phyloP scores from a whole-genome alignment of 1,140 invertebrate species.

The Meloidogyne chitwoodi region DNA sequence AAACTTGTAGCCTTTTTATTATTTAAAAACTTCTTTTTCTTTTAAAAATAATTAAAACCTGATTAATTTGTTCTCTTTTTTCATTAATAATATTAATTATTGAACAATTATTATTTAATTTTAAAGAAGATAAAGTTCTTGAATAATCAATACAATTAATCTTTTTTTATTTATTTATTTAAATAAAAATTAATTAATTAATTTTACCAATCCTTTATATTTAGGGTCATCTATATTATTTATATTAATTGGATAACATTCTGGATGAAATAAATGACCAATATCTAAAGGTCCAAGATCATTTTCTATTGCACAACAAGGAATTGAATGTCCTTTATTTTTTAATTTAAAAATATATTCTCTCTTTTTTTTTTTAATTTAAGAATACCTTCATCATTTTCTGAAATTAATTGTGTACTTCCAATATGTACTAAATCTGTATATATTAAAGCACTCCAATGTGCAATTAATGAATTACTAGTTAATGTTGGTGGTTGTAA shows the following conservation, averaged over 20 bases:
- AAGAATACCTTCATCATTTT: neutral
- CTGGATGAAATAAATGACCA: slow-evolving; percentile 51
- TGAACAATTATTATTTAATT: slow-evolving; percentile 35
- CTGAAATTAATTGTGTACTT: slow-evolving; percentile 30
- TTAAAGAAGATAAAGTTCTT: slow-evolving; percentile 46
- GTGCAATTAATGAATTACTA: slow-evolving; percentile 28
- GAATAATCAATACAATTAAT: slow-evolving; percentile 42
- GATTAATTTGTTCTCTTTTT: slow-evolving; percentile 84
- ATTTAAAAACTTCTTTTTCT: neutral
- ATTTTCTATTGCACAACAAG: slow-evolving; percentile 15
- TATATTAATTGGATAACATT: slow-evolving; percentile 51
- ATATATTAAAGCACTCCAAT: slow-evolving; percentile 45
- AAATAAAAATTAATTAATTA: slow-evolving; percentile 13
- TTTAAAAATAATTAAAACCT: slow-evolving; percentile 64
- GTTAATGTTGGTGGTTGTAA: slow-evolving; percentile 2
- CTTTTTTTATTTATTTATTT: neutral
- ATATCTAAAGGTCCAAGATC: neutral
- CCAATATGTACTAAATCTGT: slow-evolving; percentile 48
- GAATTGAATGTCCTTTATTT: neutral
- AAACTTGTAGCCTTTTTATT: slow-evolving; percentile 70
- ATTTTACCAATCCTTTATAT: slow-evolving; percentile 36
- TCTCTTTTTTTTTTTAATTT: neutral
- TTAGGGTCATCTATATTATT: slow-evolving; percentile 37
- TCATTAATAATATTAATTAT: slow-evolving; percentile 63
- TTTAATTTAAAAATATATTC: neutral